Evolutionary conservation across 2,797 vertebrate genomes (phyloP).

Genomic region (Tamandua tetradactyla): DNA sequence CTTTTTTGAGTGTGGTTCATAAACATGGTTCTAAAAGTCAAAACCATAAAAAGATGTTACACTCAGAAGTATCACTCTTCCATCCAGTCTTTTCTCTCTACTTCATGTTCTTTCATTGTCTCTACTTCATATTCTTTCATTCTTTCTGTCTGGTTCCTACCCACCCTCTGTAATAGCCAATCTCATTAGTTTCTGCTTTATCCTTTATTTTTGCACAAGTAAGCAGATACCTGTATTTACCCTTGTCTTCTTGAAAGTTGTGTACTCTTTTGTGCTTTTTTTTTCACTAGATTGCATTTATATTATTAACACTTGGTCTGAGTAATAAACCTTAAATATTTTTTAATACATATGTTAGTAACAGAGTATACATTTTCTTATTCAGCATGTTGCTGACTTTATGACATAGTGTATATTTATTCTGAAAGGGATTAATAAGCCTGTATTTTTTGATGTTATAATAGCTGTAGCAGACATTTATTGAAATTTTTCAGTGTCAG

Average conservation of each 20-base stretch:
- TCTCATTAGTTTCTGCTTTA: not conserved
- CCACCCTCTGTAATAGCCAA: not conserved
- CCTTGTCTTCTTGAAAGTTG: not conserved
- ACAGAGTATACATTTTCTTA: not conserved
- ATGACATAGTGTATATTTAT: not conserved
- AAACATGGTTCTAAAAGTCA: not conserved
- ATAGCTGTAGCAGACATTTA: not conserved
- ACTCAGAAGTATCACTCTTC: not conserved
- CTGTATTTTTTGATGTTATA: not conserved
- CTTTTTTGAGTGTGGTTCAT: not conserved
- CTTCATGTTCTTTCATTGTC: not conserved
- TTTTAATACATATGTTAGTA: not conserved
- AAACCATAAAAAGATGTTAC: not conserved
- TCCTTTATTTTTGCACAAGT: not conserved
- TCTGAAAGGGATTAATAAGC: not conserved
- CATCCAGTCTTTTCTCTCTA: not conserved
- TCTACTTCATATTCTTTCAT: not conserved
- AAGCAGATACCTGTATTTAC: not conserved
- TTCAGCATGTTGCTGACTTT: not conserved
- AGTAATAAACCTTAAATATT: too few relatives aligned
- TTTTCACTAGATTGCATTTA: not conserved
- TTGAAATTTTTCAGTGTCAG: not conserved
- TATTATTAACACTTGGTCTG: not conserved
- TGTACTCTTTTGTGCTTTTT: not conserved
- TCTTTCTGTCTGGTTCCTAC: not conserved